Base-by-base conservation (phyloP, 2,113 vertebrate species). In the Nipponia nippon region DNA sequence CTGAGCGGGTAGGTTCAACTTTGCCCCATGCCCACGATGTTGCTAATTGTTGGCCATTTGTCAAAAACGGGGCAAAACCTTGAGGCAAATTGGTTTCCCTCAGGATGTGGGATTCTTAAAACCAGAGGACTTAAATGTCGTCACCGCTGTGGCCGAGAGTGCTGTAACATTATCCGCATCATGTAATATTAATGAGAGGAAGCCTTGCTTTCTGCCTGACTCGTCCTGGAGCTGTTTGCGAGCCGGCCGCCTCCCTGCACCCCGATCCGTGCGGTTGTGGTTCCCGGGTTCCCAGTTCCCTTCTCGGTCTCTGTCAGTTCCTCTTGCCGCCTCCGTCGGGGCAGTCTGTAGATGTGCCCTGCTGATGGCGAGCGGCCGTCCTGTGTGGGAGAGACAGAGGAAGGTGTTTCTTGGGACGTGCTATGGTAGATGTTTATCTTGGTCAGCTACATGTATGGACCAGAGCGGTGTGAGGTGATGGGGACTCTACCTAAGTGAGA, bases 131-230 rank as follows among this genome's bases (percentile, higher is more conserved):
- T 93, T 58, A 52, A 67, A 12, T 14, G 14, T 56, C 70, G 72
- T 70, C 72, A 20, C 49, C 1, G 2, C 34, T 53, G 44, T 38
- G 46, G 40, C 52, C 0, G 6, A 58, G 27, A 18, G 32, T 6
- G 23, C 30, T 0, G 2, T 62, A 23, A 18, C 3, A 0, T 36
- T 19, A 5, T 55, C 1, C 2, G 19, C 2, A 3, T 42, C 59
- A 47, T 12, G 86, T 29, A 36, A 38, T 0, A 2, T 15, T 42
- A 36, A 19, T 1, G 3, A 19, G 21, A 56, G 11, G n/a, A 40
- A 66, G 53, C 47, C 29, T 34, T 66, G 21, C 29, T 29, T 34
- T 52, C 49, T n/a, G 25, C 67, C 34, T 61, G 58, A 59, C 40
- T 53, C 0, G 0, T 65, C 50, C 63, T 34, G 46, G 34, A 29